Conservation (phyloP, 2,113 vertebrate species). For the Festucalex cinctus region DNA sequence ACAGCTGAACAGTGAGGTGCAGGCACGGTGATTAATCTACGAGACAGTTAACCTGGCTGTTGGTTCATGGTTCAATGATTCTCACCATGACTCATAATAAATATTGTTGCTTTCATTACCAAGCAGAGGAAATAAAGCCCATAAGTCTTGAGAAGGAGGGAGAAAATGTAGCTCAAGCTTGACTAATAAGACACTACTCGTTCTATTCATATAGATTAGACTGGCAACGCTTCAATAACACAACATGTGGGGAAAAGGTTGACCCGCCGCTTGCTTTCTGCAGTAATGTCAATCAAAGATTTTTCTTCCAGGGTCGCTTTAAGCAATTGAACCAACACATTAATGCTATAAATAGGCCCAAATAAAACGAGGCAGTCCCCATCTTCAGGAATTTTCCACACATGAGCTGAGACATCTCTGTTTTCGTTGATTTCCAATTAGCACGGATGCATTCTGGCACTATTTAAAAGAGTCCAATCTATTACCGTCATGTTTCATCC, state of each 20-base stretch:
- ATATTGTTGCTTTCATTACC: constrained; percentile 57
- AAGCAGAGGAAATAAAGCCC: constrained; percentile 25
- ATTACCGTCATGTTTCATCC: neutral
- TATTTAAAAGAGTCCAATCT: constrained; percentile 6
- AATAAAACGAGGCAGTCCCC: constrained; percentile 28
- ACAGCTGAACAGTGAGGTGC: constrained; percentile 29
- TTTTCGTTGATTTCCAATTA: constrained; percentile 26
- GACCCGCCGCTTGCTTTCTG: constrained; percentile 33
- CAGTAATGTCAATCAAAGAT: constrained; percentile 39
- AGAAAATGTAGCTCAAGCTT: constrained; percentile 25
- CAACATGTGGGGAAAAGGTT: constrained; percentile 21
- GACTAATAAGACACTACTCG: constrained; percentile 24
- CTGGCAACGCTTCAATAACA: constrained; percentile 35
- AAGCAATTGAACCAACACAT: constrained; percentile 28
- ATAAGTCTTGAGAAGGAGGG: constrained; percentile 32
- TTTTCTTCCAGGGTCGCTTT: constrained; percentile 36
- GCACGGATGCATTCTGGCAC: constrained; percentile 4
- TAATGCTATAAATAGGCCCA: constrained; percentile 44
- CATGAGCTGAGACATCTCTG: neutral
- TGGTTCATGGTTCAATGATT: constrained; percentile 47
- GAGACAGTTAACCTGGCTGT: constrained; percentile 41
- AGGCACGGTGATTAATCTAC: constrained; percentile 53
- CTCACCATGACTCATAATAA: constrained; percentile 47
- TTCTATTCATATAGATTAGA: constrained; percentile 35
- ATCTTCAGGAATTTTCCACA: constrained; percentile 48